Evolutionary conservation across 2,113 vertebrate species (phyloP).

Genomic region (Cricetomys ansorgei): DNA sequence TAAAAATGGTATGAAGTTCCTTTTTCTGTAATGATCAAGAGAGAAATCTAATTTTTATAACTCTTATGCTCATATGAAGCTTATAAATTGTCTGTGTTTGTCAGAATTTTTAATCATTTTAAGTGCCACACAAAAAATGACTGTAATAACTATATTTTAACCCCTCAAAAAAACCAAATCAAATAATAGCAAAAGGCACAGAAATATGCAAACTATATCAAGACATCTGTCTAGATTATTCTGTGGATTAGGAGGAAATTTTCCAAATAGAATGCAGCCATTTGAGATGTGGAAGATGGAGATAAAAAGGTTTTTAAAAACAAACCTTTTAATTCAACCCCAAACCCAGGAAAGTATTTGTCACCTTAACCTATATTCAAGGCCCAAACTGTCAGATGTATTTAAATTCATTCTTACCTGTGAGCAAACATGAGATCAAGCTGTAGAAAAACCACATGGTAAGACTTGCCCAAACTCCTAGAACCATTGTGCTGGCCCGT

Average conservation of each 20-base stretch:
- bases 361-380: constrained; percentile 32
- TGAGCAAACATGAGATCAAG: constrained; percentile 61
- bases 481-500: background rate
- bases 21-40: constrained; percentile 44
- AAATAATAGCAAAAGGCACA: constrained; percentile 56
- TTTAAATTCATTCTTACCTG: constrained; percentile 71
- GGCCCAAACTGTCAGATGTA: background rate
- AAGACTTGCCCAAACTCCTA: constrained; percentile 42
- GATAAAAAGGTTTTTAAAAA: constrained; percentile 28
- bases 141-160: background rate
- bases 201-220: background rate
- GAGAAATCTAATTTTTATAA: constrained; percentile 35
- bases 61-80: constrained; percentile 10
- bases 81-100: constrained; percentile 17
- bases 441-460: constrained; percentile 62
- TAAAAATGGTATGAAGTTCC: background rate
- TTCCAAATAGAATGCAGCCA: constrained; percentile 5
- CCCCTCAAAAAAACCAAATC: constrained; percentile 46
- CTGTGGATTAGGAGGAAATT: constrained; percentile 14
- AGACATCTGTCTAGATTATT: constrained; percentile 43
- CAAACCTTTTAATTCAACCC: background rate
- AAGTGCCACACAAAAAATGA: background rate
- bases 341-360: constrained; percentile 35
- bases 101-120: constrained; percentile 17
- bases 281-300: background rate